Base-by-base conservation (phyloP, 2,113 vertebrate species). In the Coreoperca whiteheadi region DNA sequence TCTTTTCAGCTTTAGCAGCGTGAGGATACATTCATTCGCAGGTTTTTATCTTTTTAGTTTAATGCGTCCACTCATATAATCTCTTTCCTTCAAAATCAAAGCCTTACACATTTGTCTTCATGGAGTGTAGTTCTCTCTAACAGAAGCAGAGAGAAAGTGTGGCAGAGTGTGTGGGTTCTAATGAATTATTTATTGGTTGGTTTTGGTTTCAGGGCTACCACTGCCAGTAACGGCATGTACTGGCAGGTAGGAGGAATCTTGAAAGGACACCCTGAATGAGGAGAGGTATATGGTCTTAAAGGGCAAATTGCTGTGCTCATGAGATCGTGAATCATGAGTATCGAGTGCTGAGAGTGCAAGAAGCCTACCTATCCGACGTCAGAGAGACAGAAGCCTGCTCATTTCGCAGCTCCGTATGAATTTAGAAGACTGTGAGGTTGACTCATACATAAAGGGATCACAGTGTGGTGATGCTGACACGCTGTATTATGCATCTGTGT, bases 151-250 rank as follows among this genome's bases (percentile, higher is more conserved):
- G 65, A 53, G 65, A 9, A 37, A 16, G 54, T 43, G 50, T 25
- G 65, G 39, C 80, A 68, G 71, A 32, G 8, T 61, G 61, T 77
- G 41, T 60, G 75, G 53, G 46, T 54, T 53, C 21, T 4, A 48
- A 39, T 90, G 28, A 88, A 81, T 88, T 82, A 88, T 90, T 90
- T 81, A 91, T 86, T 37, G 61, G 28, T 20, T 57, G 89, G 86
- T 88, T 90, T 91, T 76, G 81, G 74, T 91, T 90, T 88, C 82
- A 86, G 82, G 69, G 65, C 68, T 66, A 54, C 64, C 16, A 48
- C 65, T 70, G 43, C 67, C 82, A 84, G 66, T 74, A 66, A 81
- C 74, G 64, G 67, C 59, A 57, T 79, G 59, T 85, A 57, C 81
- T 80, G 76, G 61, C 63, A 85, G 68, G 59, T 68, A 46, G 50